Conservation (phyloP, 2,888 invertebrate genomes). For the Thereva nobilitata region DNA sequence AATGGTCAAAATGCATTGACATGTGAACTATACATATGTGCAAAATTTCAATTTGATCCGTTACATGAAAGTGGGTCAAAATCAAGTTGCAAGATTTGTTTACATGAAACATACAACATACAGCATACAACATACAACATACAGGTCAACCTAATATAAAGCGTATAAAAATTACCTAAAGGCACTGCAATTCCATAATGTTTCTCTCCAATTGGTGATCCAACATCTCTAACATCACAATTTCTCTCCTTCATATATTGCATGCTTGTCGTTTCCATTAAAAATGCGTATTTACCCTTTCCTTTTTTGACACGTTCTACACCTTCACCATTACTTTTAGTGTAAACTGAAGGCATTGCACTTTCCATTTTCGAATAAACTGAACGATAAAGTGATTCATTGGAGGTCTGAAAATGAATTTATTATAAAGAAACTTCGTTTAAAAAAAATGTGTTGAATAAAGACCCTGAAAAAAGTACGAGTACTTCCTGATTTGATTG, state of each 20-base stretch:
- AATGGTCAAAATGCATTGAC: too few species aligned
- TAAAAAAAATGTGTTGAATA: too few species aligned
- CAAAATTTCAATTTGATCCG: too few species aligned
- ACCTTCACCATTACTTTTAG: conserved; percentile 81
- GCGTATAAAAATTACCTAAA: conserved; percentile 70
- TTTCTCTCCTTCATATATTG: conserved; percentile 84
- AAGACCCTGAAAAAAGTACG: conserved; percentile 88
- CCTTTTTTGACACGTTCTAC: conserved; percentile 76
- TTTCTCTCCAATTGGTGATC: conserved; percentile 82
- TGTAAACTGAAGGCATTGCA: conserved; percentile 80
- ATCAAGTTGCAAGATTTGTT: too few species aligned
- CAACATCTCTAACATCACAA: conserved; percentile 80
- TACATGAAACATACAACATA: too few species aligned
- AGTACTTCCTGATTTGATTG: conserved; percentile 86
- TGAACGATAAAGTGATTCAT: conserved; percentile 81
- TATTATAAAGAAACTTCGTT: too few species aligned
- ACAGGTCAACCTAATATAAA: too few species aligned
- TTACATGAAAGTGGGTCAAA: too few species aligned
- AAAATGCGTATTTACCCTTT: conserved; percentile 55
- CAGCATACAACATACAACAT: too few species aligned
- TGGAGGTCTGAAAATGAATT: conserved; percentile 80
- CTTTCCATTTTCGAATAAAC: conserved; percentile 91
- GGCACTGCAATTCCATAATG: conserved; percentile 94
- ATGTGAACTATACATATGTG: too few species aligned
- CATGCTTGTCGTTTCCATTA: conserved; percentile 91